Evolutionary conservation across 35 echinoderm and acorn worm species (phyloP).

Genomic region (Patiria miniata): DNA sequence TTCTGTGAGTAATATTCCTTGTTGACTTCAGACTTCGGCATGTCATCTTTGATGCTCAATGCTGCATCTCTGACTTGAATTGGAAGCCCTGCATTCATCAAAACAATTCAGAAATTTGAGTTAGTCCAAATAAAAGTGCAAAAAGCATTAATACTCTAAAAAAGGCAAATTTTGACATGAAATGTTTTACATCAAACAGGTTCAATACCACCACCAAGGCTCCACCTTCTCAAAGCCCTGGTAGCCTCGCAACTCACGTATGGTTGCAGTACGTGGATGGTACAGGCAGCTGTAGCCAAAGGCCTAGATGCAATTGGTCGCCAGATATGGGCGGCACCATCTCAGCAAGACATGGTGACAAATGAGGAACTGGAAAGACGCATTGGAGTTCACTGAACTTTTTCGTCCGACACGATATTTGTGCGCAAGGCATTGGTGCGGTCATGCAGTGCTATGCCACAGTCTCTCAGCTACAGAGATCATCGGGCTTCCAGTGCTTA

Average conservation of each 20-base stretch:
- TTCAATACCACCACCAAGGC: too few species aligned
- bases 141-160: too few species aligned
- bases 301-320: background rate
- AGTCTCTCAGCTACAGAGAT: background rate
- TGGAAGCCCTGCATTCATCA: conserved; percentile 70
- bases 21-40: conserved; percentile 98
- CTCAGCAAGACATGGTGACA: background rate
- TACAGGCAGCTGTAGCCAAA: background rate
- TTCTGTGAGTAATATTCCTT: conserved; percentile 98
- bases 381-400: too few species aligned
- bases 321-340: background rate
- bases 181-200: too few species aligned
- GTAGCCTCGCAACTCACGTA: background rate
- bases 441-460: background rate
- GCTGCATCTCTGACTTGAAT: conserved; percentile 92
- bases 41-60: conserved; percentile 92
- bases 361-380: too few species aligned
- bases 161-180: too few species aligned
- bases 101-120: conserved; percentile 8
- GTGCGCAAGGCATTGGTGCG: too few species aligned
- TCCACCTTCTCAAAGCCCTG: background rate
- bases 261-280: background rate
- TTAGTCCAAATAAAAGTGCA: background rate
- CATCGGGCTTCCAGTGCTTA: too few species aligned
- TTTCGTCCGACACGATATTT: too few species aligned